A percentile compares a stretch with the other conserved stretches of the same genome.
Conservation (phyloP, 1,140 invertebrate genomes). For the Anagrus nilaparvatae region DNA sequence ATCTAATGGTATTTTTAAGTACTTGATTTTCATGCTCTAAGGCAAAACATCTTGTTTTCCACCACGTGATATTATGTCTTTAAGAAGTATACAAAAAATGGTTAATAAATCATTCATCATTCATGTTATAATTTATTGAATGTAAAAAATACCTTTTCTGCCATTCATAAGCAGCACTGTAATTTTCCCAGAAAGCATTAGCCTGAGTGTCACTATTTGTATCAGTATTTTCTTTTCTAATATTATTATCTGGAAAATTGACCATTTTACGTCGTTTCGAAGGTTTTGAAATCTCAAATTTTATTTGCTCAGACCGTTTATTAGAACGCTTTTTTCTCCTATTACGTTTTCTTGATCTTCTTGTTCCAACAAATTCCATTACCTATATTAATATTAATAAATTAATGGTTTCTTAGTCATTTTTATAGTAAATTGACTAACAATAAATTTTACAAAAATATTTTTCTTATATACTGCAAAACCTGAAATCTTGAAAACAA, state of each 20-base stretch:
- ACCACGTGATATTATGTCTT: constrained; percentile 47
- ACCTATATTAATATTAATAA: constrained; percentile 7
- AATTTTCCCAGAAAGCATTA: constrained; percentile 37
- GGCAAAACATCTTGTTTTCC: constrained; percentile 54
- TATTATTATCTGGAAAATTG: constrained; percentile 2
- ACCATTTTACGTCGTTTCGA: constrained; percentile 16
- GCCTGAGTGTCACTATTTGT: constrained; percentile 21
- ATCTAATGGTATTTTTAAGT: constrained; percentile 41
- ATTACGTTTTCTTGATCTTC: constrained; percentile 21
- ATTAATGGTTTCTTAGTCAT: neutral
- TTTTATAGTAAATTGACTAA: neutral
- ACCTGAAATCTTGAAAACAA: no score
- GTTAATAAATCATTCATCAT: constrained; percentile 2
- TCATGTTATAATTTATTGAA: neutral
- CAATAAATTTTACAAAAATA: neutral
- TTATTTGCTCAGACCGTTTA: constrained; percentile 18
- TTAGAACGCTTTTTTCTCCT: constrained; percentile 22
- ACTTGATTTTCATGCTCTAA: constrained; percentile 54
- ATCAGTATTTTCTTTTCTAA: constrained; percentile 6
- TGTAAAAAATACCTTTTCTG: constrained; percentile 27
- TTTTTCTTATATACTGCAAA: neutral
- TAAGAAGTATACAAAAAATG: constrained; percentile 3
- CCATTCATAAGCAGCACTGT: constrained; percentile 33
- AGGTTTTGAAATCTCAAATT: constrained; percentile 31
- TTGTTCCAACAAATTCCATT: constrained; percentile 27